Conservation (phyloP, 2,113 vertebrate genomes). For the Scytalopus superciliaris region DNA sequence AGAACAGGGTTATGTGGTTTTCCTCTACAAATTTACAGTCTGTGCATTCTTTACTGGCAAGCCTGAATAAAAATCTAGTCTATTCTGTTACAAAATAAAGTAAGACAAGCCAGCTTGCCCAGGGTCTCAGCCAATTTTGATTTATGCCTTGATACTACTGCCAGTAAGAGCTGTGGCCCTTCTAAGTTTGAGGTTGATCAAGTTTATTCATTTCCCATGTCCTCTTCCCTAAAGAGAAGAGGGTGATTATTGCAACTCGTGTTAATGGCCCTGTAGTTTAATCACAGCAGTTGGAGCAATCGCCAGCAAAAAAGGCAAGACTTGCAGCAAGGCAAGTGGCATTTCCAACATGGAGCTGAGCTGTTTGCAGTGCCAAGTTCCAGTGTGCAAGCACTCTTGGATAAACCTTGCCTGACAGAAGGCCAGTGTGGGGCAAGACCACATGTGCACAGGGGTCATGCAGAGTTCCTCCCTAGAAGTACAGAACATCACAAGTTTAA, state of each 20-base stretch:
- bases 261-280: background rate
- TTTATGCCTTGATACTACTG: background rate
- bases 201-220: background rate
- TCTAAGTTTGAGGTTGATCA: background rate
- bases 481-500: background rate
- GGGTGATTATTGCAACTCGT: background rate
- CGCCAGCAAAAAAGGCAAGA: background rate
- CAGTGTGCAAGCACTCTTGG: background rate
- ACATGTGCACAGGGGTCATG: background rate
- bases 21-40: background rate
- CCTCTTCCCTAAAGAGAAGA: background rate
- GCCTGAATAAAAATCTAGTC: background rate
- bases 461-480: background rate
- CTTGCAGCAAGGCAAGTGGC: background rate
- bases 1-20: rapidly evolving
- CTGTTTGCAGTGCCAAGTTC: background rate
- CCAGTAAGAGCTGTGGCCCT: background rate
- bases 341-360: background rate
- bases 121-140: background rate
- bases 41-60: background rate
- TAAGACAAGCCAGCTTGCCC: background rate
- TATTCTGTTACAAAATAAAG: background rate
- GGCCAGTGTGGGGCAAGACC: background rate
- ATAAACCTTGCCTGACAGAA: background rate
- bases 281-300: background rate